Conservation (phyloP, 2,113 vertebrate species). For the Suricata suricatta region DNA sequence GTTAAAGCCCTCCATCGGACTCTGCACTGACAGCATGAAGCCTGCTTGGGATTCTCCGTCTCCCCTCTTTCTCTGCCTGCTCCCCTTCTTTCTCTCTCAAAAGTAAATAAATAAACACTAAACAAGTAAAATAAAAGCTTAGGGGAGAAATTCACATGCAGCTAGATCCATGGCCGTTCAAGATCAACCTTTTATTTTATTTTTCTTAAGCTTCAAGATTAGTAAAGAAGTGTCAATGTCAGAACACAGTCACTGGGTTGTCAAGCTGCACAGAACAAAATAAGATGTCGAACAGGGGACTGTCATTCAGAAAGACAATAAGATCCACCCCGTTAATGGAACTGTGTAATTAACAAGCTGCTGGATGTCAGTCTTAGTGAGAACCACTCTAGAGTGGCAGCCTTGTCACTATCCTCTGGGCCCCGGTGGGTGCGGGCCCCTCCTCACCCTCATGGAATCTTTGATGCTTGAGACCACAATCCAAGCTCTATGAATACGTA, state of each 20-base stretch:
- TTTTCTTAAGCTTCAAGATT: constrained; percentile 28
- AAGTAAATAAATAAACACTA: no score
- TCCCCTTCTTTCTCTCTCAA: no score
- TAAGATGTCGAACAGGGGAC: constrained; percentile 61
- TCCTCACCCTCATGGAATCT: not conserved
- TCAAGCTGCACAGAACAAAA: constrained; percentile 65
- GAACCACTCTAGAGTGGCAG: constrained; percentile 43
- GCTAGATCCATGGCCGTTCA: not conserved
- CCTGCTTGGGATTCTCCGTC: no score
- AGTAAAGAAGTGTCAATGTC: constrained; percentile 44
- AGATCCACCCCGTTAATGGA: constrained; percentile 65
- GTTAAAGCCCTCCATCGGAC: no score
- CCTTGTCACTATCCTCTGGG: constrained; percentile 56
- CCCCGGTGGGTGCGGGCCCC: not conserved
- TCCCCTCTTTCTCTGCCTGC: no score
- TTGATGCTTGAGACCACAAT: constrained; percentile 31
- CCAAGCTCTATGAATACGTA: not conserved
- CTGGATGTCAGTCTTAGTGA: constrained; percentile 59
- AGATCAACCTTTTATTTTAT: not conserved
- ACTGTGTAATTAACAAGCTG: constrained; percentile 71
- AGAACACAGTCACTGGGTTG: constrained; percentile 42
- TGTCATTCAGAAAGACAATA: constrained; percentile 72
- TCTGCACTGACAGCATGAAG: no score
- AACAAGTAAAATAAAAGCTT: no score
- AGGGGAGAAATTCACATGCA: not conserved